Evolutionary conservation across 2,888 invertebrate genomes (phyloP).

Genomic region (Clostera curtula): DNA sequence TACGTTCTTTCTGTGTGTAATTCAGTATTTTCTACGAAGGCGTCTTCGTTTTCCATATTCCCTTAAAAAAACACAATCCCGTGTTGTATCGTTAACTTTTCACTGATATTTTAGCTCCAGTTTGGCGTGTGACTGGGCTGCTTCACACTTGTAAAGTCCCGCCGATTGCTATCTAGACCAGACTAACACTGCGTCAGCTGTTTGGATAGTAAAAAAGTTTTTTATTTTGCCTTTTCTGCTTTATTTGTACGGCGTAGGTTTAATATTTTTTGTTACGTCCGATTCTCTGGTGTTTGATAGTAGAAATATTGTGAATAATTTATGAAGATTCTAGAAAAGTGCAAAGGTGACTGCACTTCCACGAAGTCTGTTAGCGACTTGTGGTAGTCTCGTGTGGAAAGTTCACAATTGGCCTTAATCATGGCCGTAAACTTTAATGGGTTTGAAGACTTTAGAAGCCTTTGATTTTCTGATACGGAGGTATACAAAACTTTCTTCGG

Average conservation of each 20-base stretch:
- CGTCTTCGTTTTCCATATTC: constrained; percentile 6
- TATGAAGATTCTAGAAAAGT: constrained; percentile 12
- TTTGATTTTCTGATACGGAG: constrained; percentile 17
- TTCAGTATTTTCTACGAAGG: no score
- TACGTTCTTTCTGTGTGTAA: no score
- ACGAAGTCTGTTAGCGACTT: constrained; percentile 39
- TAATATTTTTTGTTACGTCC: no score
- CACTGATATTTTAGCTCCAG: constrained; percentile 10
- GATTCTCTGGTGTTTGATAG: background rate
- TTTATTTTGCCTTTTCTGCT: no score
- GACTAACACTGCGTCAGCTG: constrained; percentile 10
- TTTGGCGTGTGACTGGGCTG: constrained; percentile 15
- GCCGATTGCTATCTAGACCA: constrained; percentile 21
- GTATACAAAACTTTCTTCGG: constrained; percentile 3
- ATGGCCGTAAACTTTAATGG: constrained; percentile 40
- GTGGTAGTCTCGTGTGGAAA: constrained; percentile 38
- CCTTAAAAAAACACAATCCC: no score
- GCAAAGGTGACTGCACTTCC: constrained; percentile 63
- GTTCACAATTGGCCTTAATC: constrained; percentile 36
- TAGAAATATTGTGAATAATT: constrained; percentile 6
- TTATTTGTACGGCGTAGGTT: no score
- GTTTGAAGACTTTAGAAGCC: constrained; percentile 32
- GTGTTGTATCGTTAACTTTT: background rate
- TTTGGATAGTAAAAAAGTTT: constrained; percentile 3
- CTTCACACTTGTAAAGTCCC: constrained; percentile 16